Percentiles rank a stretch among this genome's conserved stretches.
These are phyloP conservation scores for Neria commutata DNA, from an alignment of 2,888 invertebrate species.

Conservation along the genomic window DNA sequence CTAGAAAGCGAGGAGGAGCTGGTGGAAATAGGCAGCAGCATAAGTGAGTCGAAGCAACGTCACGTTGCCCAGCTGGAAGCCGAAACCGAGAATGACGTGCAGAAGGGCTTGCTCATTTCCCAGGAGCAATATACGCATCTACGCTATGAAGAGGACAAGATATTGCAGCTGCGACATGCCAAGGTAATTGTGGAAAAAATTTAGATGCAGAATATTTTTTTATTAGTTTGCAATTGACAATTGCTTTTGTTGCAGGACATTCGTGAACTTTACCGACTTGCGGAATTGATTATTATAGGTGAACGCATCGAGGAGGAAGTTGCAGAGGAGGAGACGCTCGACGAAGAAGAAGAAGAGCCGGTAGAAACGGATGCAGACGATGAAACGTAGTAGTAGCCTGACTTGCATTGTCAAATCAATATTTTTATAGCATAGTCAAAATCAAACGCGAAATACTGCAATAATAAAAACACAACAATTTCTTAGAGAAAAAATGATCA, in stretches of 20 bases:
- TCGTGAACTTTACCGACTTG: constrained; percentile 67
- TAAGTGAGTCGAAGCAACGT: constrained; percentile 45
- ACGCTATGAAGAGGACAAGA: constrained; percentile 66
- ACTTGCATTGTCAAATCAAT: no score
- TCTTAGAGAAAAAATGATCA: no score
- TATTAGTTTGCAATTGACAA: no score
- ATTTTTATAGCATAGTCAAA: no score
- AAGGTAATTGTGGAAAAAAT: constrained; percentile 60
- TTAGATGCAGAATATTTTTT: not conserved
- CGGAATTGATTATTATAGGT: constrained; percentile 68
- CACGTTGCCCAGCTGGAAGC: constrained; percentile 46
- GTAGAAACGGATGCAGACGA: not conserved
- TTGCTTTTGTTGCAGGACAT: constrained; percentile 63
- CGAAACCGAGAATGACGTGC: constrained; percentile 52
- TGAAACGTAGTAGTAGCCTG: no score
- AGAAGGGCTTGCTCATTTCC: constrained; percentile 63
- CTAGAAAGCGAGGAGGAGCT: constrained; percentile 41
- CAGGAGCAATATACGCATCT: constrained; percentile 65
- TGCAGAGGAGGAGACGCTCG: constrained; percentile 29
- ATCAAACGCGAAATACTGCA: no score
- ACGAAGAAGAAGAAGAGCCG: constrained; percentile 32
- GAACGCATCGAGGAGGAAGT: constrained; percentile 37
- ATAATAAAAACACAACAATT: no score
- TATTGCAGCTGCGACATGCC: constrained; percentile 64
- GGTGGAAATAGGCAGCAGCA: constrained; percentile 44